These are phyloP conservation scores for Archegozetes longisetosus DNA, from an alignment of 1,140 invertebrate genomes.

Conservation along the genomic window DNA sequence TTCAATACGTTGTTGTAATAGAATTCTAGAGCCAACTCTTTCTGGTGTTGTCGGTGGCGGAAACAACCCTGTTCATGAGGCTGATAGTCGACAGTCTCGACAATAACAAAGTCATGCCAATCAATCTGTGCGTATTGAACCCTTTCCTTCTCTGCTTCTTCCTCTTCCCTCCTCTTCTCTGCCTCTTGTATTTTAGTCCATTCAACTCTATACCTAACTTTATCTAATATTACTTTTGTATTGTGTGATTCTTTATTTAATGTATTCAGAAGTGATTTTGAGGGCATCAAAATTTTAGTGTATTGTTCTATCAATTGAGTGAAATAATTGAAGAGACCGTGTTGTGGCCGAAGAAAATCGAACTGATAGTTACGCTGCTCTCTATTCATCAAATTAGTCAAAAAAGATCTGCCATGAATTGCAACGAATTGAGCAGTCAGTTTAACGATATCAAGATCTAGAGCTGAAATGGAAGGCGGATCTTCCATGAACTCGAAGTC, in stretches of 20 bases:
- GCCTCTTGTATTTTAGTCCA: slow-evolving; percentile 90
- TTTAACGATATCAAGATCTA: slow-evolving; percentile 96
- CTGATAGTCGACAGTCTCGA: slow-evolving; percentile 98
- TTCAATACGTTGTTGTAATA: slow-evolving; percentile 51
- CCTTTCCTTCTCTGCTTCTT: slow-evolving; percentile 82
- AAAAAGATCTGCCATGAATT: slow-evolving; percentile 89
- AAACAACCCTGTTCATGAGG: slow-evolving; percentile 76
- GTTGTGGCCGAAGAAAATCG: slow-evolving; percentile 94
- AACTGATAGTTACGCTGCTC: slow-evolving; percentile 98
- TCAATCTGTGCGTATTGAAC: slow-evolving; percentile 95
- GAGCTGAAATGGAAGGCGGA: slow-evolving; percentile 94
- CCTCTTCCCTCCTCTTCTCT: slow-evolving; percentile 78
- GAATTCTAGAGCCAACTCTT: slow-evolving; percentile 81
- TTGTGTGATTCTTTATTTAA: slow-evolving; percentile 59
- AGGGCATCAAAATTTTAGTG: slow-evolving; percentile 84
- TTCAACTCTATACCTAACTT: slow-evolving; percentile 84
- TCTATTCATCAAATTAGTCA: slow-evolving; percentile 94
- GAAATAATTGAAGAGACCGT: slow-evolving; percentile 97
- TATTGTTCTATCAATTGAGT: slow-evolving; percentile 96
- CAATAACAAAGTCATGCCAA: slow-evolving; percentile 99
- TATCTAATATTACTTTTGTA: slow-evolving; percentile 51
- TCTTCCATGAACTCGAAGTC: slow-evolving; percentile 97
- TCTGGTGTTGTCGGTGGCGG: slow-evolving; percentile 91
- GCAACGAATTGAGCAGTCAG: slow-evolving; percentile 98
- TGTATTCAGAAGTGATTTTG: slow-evolving; percentile 68